These are phyloP conservation scores for Craseonycteris thonglongyai DNA, from an alignment of 2,113 vertebrate species.

Conservation along the genomic window DNA sequence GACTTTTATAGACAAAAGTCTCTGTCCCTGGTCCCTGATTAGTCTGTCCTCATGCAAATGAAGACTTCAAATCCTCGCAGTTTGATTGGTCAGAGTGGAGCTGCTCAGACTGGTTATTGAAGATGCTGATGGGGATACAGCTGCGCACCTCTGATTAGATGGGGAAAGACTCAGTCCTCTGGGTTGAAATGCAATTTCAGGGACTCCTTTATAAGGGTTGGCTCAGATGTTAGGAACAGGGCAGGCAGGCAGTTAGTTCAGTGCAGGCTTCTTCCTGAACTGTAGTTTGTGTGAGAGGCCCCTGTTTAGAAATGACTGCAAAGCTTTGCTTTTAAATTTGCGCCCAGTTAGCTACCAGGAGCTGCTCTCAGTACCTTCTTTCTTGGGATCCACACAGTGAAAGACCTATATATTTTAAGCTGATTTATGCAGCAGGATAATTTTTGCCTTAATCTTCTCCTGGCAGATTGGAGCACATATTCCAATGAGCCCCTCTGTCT, in stretches of 20 bases:
- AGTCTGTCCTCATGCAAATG: neutral
- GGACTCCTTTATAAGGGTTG: neutral
- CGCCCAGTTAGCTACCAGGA: neutral
- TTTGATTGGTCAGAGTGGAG: neutral
- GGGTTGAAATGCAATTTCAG: neutral
- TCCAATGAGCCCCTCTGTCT: neutral
- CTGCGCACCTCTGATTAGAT: neutral
- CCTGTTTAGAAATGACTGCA: neutral
- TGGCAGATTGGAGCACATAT: neutral
- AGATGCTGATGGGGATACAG: neutral
- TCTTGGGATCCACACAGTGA: neutral
- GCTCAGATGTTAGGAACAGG: neutral
- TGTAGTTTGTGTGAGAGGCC: neutral
- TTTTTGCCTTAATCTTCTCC: neutral
- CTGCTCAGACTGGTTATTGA: neutral
- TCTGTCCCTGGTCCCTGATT: neutral
- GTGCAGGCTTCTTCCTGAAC: neutral
- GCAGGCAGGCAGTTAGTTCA: neutral
- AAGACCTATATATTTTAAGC: neutral
- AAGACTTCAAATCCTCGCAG: neutral
- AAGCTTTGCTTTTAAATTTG: neutral
- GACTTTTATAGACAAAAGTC: neutral
- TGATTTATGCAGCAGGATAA: neutral
- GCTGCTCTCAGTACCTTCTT: neutral
- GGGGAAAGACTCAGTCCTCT: neutral